A percentile compares a stretch with the other conserved stretches of the same genome.
These are phyloP conservation scores for Eupithecia vulgata DNA, from an alignment of 2,888 invertebrate genomes.

Conservation along the genomic window DNA sequence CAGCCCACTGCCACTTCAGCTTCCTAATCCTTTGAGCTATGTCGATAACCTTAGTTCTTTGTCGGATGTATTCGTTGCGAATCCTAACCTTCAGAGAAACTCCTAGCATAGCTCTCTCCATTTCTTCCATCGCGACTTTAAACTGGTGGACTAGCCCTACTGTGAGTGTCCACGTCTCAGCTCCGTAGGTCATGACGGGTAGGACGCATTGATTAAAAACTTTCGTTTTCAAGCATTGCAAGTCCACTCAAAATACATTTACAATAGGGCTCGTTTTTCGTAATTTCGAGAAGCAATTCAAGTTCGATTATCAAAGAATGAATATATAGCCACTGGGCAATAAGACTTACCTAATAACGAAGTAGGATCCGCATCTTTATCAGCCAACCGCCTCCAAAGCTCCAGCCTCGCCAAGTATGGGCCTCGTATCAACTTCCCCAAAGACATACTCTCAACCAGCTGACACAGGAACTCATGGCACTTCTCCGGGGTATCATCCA, in stretches of 20 bases:
- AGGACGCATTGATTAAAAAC: no score
- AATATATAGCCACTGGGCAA: not conserved
- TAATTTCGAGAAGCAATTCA: not conserved
- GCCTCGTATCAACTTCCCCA: conserved; percentile 86
- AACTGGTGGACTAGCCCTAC: no score
- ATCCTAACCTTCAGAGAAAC: no score
- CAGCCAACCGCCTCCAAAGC: conserved; percentile 85
- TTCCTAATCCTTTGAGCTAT: no score
- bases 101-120: no score
- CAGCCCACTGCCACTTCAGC: no score
- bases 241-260: not conserved
- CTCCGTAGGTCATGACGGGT: no score
- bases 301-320: not conserved
- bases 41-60: no score
- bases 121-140: no score
- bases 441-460: conserved; percentile 78
- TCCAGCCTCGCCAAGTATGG: conserved; percentile 94
- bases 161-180: no score
- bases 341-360: conserved; percentile 69
- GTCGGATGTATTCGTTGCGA: no score
- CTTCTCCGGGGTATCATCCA: conserved; percentile 76
- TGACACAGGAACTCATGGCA: conserved; percentile 77
- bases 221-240: no score
- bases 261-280: not conserved
- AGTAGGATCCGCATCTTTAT: conserved; percentile 76